These are phyloP conservation scores for Herpetotheres cachinnans DNA, from an alignment of 2,113 vertebrate genomes.

Conservation along the genomic window DNA sequence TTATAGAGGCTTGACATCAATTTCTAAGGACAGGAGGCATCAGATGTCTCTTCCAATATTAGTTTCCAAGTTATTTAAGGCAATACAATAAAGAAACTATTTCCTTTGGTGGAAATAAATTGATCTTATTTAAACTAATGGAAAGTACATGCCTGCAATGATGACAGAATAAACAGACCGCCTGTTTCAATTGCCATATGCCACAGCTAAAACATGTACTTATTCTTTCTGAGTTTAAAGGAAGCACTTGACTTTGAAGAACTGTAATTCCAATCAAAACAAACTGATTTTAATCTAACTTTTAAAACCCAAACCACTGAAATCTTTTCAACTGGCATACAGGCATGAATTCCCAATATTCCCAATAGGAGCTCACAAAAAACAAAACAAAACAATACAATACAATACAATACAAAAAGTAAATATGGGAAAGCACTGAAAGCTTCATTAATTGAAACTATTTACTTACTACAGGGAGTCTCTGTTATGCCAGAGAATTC, in stretches of 20 bases:
- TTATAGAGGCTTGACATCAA: not conserved
- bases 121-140: not conserved
- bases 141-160: not conserved
- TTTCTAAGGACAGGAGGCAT: not conserved
- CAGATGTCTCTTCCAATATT: not conserved
- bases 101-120: not conserved
- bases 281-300: not conserved
- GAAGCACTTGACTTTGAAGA: not conserved
- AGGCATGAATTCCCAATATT: not conserved
- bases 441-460: not conserved
- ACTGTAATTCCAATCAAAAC: not conserved
- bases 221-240: not conserved
- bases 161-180: not conserved
- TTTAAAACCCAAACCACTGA: not conserved
- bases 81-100: not conserved
- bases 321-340: not conserved
- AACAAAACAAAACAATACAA: not conserved
- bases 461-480: not conserved
- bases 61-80: not conserved
- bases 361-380: rapidly evolving
- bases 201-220: not conserved
- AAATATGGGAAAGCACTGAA: not conserved
- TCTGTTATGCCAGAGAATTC: not conserved
- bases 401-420: no score
- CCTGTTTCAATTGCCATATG: not conserved